These are phyloP conservation scores for Hoplostethus atlanticus DNA, from an alignment of 2,797 vertebrate genomes.

Conservation along the genomic window DNA sequence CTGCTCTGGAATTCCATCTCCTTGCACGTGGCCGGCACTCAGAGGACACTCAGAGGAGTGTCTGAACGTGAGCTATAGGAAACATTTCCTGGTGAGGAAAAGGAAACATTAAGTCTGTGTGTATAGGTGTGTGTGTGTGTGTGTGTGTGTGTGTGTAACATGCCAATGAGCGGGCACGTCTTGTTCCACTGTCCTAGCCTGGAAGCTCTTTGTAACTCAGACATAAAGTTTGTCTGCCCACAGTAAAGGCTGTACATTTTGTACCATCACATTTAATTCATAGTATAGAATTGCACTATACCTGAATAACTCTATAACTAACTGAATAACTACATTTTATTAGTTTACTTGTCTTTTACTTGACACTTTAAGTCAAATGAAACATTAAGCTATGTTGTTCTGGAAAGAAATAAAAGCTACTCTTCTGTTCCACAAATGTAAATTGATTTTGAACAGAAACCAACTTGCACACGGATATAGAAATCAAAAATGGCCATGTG, in stretches of 20 bases:
- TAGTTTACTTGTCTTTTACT: background rate
- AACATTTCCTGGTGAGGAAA: slow-evolving; percentile 35
- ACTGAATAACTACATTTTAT: slow-evolving; percentile 21
- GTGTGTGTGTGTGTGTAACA: slow-evolving; percentile 11
- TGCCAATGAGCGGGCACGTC: slow-evolving; percentile 29
- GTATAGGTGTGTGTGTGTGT: slow-evolving; percentile 16
- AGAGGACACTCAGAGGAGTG: slow-evolving; percentile 39
- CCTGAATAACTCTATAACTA: slow-evolving; percentile 13
- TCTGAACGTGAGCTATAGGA: slow-evolving; percentile 48
- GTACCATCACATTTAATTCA: slow-evolving; percentile 9
- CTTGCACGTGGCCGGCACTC: slow-evolving; percentile 57
- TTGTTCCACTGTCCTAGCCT: slow-evolving; percentile 29
- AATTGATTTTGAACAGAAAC: slow-evolving; percentile 21
- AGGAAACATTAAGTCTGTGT: slow-evolving; percentile 18
- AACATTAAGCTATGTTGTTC: slow-evolving; percentile 12
- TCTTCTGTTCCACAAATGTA: background rate
- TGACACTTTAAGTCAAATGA: background rate
- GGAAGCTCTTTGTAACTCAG: slow-evolving; percentile 2
- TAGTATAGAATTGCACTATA: background rate
- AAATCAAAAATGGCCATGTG: background rate
- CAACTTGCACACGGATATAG: background rate
- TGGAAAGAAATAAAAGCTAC: slow-evolving; percentile 5
- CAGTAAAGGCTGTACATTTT: slow-evolving; percentile 27
- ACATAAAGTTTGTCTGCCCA: background rate
- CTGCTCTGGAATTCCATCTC: slow-evolving; percentile 65